Evolutionary conservation across 2,113 vertebrate species (phyloP), one percentile per base, ranked within the genome.

Genomic region (Leptodactylus fuscus): DNA sequence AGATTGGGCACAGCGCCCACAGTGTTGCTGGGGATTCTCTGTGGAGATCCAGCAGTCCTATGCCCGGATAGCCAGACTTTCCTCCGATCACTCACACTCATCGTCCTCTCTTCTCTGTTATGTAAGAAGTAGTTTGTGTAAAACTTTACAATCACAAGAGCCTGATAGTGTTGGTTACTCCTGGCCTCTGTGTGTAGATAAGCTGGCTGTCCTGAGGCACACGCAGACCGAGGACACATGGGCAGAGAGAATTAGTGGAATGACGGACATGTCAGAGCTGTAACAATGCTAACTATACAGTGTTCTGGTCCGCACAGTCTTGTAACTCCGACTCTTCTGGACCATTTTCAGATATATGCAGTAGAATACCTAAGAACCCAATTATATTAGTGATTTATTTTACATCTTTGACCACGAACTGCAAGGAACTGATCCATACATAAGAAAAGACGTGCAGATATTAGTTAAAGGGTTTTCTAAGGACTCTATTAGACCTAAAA

Each of bases 241-340:
- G 70, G 82, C 71, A 48, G 53, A 73, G 46, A 83, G 71, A 83
- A 83, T 82, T 34, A 58, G n/a, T n/a, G 1, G 53, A 83, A 76
- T 76, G 71, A 83, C 41, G 60, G 82, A 65, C 53, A 62, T 83
- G 82, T 76, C 51, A 62, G 12, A 74, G 36, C 81, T 74, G 32
- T 49, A 18, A 32, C 69, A 41, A 76, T 76, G 82, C 53, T 58
- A 74, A 83, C 53, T 58, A 58, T 60, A 73, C 69, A 44, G 13
- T 44, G 13, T 65, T 49, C 20, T 69, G 44, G 62, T 69, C 6
- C 10, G 5, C n/a, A 55, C 32, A 41, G 2, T 12, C 3, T 24
- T 73, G n/a, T 82, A 70, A 82, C 46, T 65, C 48, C 34, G 20
- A 16, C 48, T 8, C 29, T 70, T 5, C 46, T 51, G 24, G 27